Conservation (phyloP, 2,797 vertebrate species). For the Schizopygopsis pylzovi region DNA sequence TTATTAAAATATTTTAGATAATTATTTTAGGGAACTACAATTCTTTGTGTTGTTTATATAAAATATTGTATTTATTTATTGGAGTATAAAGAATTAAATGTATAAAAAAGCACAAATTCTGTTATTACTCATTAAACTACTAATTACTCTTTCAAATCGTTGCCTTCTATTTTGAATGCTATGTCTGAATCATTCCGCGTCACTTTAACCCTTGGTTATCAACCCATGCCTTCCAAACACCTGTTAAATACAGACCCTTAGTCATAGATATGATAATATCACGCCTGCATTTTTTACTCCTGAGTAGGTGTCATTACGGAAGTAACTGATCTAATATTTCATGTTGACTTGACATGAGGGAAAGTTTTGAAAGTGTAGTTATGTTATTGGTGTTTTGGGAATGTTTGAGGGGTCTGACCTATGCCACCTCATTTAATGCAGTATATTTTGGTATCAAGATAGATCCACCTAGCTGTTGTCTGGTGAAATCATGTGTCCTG, state of each 20-base stretch:
- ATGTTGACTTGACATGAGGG: background rate
- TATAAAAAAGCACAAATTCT: background rate
- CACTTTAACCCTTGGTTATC: background rate
- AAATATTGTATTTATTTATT: too few species aligned
- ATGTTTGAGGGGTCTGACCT: background rate
- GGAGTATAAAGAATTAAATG: too few species aligned
- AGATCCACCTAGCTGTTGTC: constrained; percentile 12
- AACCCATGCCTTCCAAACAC: background rate
- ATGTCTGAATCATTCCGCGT: background rate
- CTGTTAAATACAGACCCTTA: background rate
- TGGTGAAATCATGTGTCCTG: background rate
- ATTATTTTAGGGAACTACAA: too few species aligned
- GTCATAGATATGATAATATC: background rate
- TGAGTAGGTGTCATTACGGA: background rate
- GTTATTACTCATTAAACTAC: background rate
- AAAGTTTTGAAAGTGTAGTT: background rate
- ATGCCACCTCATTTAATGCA: background rate
- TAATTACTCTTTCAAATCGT: background rate
- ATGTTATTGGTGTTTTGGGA: background rate
- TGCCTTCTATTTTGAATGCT: background rate
- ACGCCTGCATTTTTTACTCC: background rate
- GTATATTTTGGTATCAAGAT: background rate
- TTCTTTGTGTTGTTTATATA: too few species aligned
- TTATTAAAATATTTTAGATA: too few species aligned
- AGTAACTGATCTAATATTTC: background rate